These are phyloP conservation scores for Heliocidaris tuberculata DNA, from an alignment of 35 echinoderm and acorn worm genomes.

Conservation along the genomic window DNA sequence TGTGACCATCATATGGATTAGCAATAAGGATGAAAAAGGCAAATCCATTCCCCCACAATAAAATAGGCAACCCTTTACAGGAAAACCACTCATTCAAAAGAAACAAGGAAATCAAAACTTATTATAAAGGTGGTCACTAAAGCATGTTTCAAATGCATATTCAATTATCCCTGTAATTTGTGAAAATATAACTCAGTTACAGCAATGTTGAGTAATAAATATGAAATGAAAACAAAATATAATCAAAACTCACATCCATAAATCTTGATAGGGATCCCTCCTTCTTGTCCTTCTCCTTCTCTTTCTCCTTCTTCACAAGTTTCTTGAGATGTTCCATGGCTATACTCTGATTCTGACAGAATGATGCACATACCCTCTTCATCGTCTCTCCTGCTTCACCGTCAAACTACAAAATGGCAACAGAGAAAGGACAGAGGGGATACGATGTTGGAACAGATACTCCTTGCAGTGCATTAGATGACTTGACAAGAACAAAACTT, in stretches of 20 bases:
- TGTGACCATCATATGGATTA: background rate
- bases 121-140: background rate
- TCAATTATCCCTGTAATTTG: background rate
- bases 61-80: too few species aligned
- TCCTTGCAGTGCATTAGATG: too few species aligned
- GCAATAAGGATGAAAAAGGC: too few species aligned
- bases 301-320: slow-evolving; percentile 36
- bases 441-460: background rate
- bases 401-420: slow-evolving; percentile 68
- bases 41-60: too few species aligned
- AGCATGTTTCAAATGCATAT: background rate
- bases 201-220: background rate
- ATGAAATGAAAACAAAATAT: background rate
- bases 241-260: slow-evolving; percentile 62
- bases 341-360: slow-evolving; percentile 78
- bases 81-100: too few species aligned
- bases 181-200: background rate
- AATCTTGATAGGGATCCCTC: slow-evolving; percentile 70
- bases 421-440: background rate
- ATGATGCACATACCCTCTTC: slow-evolving; percentile 73
- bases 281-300: slow-evolving; percentile 78
- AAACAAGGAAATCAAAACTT: too few species aligned
- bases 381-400: slow-evolving; percentile 72
- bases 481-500: too few species aligned
- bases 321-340: slow-evolving; percentile 67